Percentiles rank a stretch among this genome's conserved stretches.
These are phyloP conservation scores for Nipponia nippon DNA, from an alignment of 2,113 vertebrate species.

Conservation along the genomic window DNA sequence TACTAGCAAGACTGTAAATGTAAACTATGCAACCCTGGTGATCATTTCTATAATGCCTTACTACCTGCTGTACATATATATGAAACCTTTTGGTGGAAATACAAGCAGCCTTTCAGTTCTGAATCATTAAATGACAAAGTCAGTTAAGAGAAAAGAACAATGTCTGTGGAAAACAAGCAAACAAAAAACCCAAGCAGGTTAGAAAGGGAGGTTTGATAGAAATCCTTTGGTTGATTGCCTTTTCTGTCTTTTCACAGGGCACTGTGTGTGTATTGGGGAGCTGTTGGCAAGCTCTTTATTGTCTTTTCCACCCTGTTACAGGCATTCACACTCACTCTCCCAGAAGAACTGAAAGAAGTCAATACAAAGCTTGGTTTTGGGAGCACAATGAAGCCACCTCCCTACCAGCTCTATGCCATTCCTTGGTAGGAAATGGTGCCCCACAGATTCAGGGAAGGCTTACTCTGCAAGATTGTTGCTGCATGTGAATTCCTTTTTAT, in stretches of 20 bases:
- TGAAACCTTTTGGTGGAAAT: background rate
- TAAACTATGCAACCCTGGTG: background rate
- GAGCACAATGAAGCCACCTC: constrained; percentile 26
- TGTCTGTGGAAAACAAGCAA: background rate
- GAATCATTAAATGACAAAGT: background rate
- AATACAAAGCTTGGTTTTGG: constrained; percentile 14
- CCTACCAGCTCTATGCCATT: constrained; percentile 50
- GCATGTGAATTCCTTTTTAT: background rate
- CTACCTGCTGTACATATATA: background rate
- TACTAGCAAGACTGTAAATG: background rate
- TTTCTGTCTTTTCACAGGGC: constrained; percentile 12
- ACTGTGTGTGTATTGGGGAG: constrained; percentile 42
- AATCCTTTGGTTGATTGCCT: background rate
- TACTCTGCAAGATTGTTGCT: background rate
- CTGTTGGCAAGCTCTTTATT: constrained; percentile 63
- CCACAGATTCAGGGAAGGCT: background rate
- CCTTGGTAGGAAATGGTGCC: background rate
- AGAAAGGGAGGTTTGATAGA: background rate
- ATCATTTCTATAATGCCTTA: background rate
- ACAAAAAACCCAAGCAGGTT: background rate
- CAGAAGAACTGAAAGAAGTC: constrained; percentile 24
- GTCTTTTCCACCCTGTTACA: constrained; percentile 38
- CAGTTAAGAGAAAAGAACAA: background rate
- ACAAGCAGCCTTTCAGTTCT: background rate
- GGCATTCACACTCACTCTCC: constrained; percentile 41